phyloP scores from a whole-genome alignment of 2,113 vertebrate genomes.

The Psittacula cyanocephala region DNA sequence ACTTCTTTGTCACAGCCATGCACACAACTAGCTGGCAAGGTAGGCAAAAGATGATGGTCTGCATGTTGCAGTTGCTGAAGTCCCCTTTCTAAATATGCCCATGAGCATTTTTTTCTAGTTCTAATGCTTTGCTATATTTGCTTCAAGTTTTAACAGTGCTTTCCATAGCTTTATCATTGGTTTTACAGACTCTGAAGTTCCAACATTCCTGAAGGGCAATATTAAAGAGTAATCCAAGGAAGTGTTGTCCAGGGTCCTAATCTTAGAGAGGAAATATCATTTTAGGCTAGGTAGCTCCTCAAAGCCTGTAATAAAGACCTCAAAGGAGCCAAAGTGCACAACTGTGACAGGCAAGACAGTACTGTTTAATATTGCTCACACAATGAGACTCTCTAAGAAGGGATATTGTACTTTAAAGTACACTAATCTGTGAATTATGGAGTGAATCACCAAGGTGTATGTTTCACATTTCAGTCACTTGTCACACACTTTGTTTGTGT shows the following conservation, averaged over 20 bases:
- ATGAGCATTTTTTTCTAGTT: not conserved
- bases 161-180: not conserved
- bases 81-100: not conserved
- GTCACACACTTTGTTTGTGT: not conserved
- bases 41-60: not conserved
- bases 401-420: not conserved
- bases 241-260: not conserved
- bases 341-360: not conserved
- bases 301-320: not conserved
- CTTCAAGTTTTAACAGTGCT: not conserved
- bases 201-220: not conserved
- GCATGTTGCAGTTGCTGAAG: not conserved
- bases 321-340: not conserved
- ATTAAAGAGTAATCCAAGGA: not conserved
- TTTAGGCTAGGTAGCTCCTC: not conserved
- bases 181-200: not conserved
- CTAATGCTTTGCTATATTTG: not conserved
- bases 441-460: not conserved
- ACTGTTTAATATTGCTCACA: not conserved
- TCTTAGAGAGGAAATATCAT: not conserved
- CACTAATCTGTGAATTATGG: not conserved
- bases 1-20: not conserved
- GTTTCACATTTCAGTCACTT: conserved; percentile 10
- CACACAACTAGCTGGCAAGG: not conserved
- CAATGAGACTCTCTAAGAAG: not conserved